These are phyloP conservation scores for Protosalanx chinensis DNA, from an alignment of 2,797 vertebrate species.

Conservation along the genomic window DNA sequence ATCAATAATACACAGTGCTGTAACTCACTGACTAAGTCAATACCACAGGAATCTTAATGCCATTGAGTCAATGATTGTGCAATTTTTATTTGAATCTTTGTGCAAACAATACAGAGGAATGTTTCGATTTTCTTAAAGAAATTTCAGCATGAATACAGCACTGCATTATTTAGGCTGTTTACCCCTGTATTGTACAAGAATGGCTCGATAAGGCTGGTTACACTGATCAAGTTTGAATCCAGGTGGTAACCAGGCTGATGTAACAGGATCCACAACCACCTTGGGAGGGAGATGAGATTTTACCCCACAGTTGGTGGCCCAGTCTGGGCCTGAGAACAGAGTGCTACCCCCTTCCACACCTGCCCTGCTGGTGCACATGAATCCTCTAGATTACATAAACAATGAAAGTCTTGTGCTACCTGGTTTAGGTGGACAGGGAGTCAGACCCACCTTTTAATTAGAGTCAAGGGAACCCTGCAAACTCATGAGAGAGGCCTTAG, in stretches of 20 bases:
- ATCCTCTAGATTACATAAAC: conserved; percentile 40
- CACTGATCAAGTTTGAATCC: conserved; percentile 44
- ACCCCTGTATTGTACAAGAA: conserved; percentile 3
- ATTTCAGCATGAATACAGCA: not conserved
- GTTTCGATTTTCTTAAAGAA: conserved; percentile 27
- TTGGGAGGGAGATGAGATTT: conserved; percentile 41
- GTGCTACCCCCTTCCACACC: conserved; percentile 4
- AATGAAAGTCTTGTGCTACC: conserved; percentile 56
- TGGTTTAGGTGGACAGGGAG: conserved; percentile 27
- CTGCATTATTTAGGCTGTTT: conserved; percentile 47
- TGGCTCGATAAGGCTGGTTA: conserved; percentile 1
- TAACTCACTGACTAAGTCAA: conserved; percentile 11
- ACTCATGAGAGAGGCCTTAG: conserved; percentile 44
- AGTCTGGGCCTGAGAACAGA: conserved; percentile 33
- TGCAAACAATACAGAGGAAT: too few relatives aligned
- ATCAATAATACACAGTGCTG: conserved; percentile 2
- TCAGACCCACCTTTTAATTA: conserved; percentile 49
- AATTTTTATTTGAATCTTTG: too few relatives aligned
- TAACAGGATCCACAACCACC: conserved; percentile 51
- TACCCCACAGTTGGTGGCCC: conserved; percentile 40
- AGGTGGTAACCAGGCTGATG: conserved; percentile 40
- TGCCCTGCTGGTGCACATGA: conserved; percentile 31
- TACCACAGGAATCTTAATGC: conserved; percentile 20
- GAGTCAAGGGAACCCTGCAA: conserved; percentile 48
- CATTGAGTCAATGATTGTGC: too few relatives aligned